phyloP scores from a whole-genome alignment of 2,113 vertebrate species.

The Odocoileus virginianus region DNA sequence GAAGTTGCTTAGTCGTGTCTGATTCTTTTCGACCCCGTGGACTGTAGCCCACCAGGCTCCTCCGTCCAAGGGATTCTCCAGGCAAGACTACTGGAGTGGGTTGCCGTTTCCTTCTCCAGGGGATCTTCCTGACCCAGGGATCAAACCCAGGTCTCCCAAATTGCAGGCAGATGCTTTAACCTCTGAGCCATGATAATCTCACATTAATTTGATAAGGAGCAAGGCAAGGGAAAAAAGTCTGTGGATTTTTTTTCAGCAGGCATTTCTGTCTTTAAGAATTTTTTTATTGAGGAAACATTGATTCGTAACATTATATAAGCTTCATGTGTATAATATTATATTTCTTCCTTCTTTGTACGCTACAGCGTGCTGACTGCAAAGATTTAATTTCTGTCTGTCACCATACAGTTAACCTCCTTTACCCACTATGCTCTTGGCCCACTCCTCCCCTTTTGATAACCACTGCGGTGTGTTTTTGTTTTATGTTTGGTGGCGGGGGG shows the following conservation, averaged over 20 bases:
- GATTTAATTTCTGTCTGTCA: background rate
- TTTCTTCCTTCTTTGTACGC: background rate
- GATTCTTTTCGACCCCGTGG: too few relatives aligned
- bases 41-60: too few relatives aligned
- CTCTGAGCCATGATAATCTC: background rate
- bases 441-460: background rate
- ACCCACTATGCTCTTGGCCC: background rate
- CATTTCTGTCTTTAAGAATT: background rate
- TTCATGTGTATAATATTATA: background rate
- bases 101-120: too few relatives aligned
- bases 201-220: background rate
- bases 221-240: background rate
- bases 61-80: too few relatives aligned
- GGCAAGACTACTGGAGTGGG: too few relatives aligned
- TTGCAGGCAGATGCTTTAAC: too few relatives aligned
- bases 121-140: too few relatives aligned
- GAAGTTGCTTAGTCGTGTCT: too few relatives aligned
- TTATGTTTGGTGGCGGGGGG: too few relatives aligned
- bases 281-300: background rate
- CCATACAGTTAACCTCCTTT: rapidly evolving
- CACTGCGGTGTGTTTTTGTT: too few relatives aligned
- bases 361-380: rapidly evolving
- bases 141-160: too few relatives aligned
- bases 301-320: background rate
- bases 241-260: background rate